These are phyloP conservation scores for Thaumatotibia leucotreta DNA, from an alignment of 1,140 invertebrate genomes.

Conservation along the genomic window DNA sequence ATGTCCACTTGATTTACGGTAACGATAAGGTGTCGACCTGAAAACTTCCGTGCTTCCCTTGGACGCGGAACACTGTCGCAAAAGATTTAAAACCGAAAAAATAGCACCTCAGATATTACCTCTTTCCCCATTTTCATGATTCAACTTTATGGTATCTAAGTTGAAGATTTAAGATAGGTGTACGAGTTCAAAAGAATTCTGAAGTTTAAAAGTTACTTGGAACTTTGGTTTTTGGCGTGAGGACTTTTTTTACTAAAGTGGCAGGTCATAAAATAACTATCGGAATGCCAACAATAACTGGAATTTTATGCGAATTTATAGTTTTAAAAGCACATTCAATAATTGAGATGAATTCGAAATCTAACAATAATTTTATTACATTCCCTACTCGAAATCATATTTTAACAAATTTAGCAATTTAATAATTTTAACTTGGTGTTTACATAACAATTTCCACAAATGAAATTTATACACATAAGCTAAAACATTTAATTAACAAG, in stretches of 20 bases:
- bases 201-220: background rate
- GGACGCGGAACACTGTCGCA: conserved; percentile 45
- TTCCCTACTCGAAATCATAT: too few relatives aligned
- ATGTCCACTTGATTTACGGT: conserved; percentile 73
- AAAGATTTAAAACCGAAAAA: conserved; percentile 70
- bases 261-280: background rate
- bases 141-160: conserved; percentile 14
- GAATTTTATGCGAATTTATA: background rate
- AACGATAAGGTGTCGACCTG: conserved; percentile 70
- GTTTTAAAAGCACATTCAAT: background rate
- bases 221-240: background rate
- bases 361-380: too few relatives aligned
- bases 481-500: conserved; percentile 33
- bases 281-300: background rate
- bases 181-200: conserved; percentile 10
- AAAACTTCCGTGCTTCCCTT: conserved; percentile 58
- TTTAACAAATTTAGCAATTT: too few relatives aligned
- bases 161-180: conserved; percentile 13
- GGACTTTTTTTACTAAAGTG: background rate
- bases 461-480: conserved; percentile 29
- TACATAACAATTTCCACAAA: background rate
- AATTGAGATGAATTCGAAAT: too few relatives aligned
- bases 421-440: background rate
- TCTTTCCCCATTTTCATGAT: conserved; percentile 14
- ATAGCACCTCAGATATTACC: conserved; percentile 26